Evolutionary conservation across 2,113 vertebrate species (phyloP).

Genomic region (Rhabdornis inornatus): DNA sequence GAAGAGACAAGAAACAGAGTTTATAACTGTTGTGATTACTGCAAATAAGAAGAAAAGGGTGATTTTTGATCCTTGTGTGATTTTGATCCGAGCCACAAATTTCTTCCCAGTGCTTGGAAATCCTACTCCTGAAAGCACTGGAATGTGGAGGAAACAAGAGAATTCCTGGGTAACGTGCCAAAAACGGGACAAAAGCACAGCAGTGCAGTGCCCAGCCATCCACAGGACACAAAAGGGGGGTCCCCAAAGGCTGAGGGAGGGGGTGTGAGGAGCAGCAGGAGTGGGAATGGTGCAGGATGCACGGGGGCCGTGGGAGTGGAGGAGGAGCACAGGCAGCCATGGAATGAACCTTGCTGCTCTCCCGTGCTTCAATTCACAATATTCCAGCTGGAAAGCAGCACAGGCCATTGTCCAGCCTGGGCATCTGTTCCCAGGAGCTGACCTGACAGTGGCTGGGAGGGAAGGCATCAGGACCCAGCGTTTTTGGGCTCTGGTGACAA

Average conservation of each 20-base stretch:
- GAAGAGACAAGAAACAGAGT: not conserved
- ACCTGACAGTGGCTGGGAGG: not conserved
- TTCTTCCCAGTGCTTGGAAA: not conserved
- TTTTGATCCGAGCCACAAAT: not conserved
- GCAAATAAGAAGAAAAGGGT: not conserved
- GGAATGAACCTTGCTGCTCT: not conserved
- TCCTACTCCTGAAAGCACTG: not conserved
- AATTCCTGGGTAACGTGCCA: not conserved
- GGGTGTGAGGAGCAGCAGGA: not conserved
- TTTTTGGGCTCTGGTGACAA: not conserved
- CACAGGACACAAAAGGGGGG: rapidly evolving
- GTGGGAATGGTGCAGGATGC: not conserved
- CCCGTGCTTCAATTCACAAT: not conserved
- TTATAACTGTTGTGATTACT: not conserved
- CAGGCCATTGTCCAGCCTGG: not conserved
- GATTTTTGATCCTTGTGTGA: not conserved
- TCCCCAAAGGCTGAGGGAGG: not conserved
- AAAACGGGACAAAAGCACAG: not conserved
- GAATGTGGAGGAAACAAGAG: not conserved
- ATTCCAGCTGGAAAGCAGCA: not conserved
- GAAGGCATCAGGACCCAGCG: rapidly evolving
- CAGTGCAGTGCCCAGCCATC: not conserved
- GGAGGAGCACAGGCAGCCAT: not conserved
- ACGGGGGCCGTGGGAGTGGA: rapidly evolving
- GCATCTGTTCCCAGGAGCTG: not conserved